Base-by-base conservation (phyloP, 2,888 invertebrate genomes). In the Salticus scenicus region DNA sequence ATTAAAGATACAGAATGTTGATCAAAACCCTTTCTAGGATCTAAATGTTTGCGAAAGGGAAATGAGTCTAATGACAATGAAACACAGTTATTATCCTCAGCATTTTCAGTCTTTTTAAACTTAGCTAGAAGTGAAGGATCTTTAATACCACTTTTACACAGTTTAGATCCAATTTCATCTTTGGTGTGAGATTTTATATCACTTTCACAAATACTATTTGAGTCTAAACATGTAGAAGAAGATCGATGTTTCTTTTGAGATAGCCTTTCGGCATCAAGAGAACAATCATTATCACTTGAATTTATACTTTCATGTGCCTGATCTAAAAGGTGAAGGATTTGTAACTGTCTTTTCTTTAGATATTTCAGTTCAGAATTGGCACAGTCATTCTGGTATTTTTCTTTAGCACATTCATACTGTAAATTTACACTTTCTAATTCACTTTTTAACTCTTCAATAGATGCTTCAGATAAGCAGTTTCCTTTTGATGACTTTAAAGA, bases 311-410 rank as follows among this genome's bases (percentile, higher is more conserved):
- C 90, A 66, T 91, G 91, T 70, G 91, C 88, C 69, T 90, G 89
- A 76, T 91, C 90, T 66, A 91, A 88, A 75, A 91, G 89, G 66
- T 90, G 89, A 30, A 91, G 88, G 33, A 92, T 88, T 33, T 90
- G 89, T 42, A 90, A 89, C 88, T 91, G 91, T 87, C 91, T 90
- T 76, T 90, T 90, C 79, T 91, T 90, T 70, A 91, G 88, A 81
- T 90, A 89, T 64, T 79, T 85, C 64, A 88, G 64, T 47, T 87
- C 87, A 0, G 70, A 70, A 78, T 76, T 85, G 64, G 72, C 73
- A 83, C 76, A 70, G 41, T 79, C 84, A 51, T 28, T 75, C n/a
- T 66, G 71, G n/a, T 41, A 57, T 31, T 88, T 82, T 42, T 80
- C 82, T 67, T 76, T 82, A 12, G 57, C 37, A 74, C 72, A 64